Base-by-base conservation (phyloP, 2,797 vertebrate species). In the Fistularia commersonii region DNA sequence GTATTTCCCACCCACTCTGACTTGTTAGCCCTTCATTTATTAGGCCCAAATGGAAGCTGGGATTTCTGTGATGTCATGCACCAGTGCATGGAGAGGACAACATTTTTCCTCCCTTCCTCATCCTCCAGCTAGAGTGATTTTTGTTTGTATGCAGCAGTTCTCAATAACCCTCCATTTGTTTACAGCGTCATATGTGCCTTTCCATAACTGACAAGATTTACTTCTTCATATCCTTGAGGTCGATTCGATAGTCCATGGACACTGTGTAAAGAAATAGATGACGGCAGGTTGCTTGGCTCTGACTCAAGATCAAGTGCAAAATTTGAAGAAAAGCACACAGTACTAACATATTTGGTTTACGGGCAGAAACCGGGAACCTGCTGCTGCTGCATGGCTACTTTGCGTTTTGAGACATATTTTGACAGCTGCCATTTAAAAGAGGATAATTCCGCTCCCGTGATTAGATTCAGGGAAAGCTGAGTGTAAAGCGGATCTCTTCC, bases 21-120 rank as follows among this genome's bases (percentile, higher is more conserved):
- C 88, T 90, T 50, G 79, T 91, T 90, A 90, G 81, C 69, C 83
- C 69, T 81, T 90, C 87, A 90, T 92, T 90, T 92, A 92, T 90
- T 88, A 90, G 84, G 54, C 68, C 54, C 84, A 90, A 90, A 92
- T 91, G 89, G 87, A 90, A 83, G 81, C 74, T 83, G 72, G 75
- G 83, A 88, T 79, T 69, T 81, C 75, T 86, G 81, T 90, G 87
- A 90, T 88, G 86, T 90, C 87, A 90, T 88, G 59, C 66, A 45
- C 64, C 78, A 66, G 83, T 86, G 78, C 74, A 77, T 38, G 35
- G 68, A 86, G 66, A 83, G 71, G 79, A 85, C 74, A 81, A 74
- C 66, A 73, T 79, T 76, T 54, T 41, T 54, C 50, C 42, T 47
- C 38, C 45, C 58, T 64, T 55, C 48, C 53, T 66, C 54, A 51